Evolutionary conservation across 2,797 vertebrate genomes (phyloP).

Genomic region (Neostethus bicornis): DNA sequence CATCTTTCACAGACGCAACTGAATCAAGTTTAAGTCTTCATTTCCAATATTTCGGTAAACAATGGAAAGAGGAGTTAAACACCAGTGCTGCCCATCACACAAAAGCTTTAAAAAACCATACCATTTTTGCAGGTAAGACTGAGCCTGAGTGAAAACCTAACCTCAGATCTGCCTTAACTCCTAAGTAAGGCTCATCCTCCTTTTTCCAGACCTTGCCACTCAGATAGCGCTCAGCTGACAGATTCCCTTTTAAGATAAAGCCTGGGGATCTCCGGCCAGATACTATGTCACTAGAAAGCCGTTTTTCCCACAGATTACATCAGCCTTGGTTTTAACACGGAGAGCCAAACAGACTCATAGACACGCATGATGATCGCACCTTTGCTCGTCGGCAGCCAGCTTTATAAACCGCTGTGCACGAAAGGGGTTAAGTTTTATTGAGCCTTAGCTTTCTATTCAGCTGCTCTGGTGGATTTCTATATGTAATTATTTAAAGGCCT

Average conservation of each 20-base stretch:
- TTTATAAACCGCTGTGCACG: slow-evolving; percentile 17
- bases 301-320: slow-evolving; percentile 67
- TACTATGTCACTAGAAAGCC: slow-evolving; percentile 61
- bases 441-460: slow-evolving; percentile 45
- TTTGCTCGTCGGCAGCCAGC: slow-evolving; percentile 19
- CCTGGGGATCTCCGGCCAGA: slow-evolving; percentile 59
- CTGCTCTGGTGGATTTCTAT: slow-evolving; percentile 52
- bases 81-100: slow-evolving; percentile 1
- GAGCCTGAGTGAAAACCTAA: slow-evolving; percentile 28
- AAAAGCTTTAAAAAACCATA: slow-evolving; percentile 11
- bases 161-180: slow-evolving; percentile 49
- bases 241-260: slow-evolving; percentile 68
- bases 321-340: slow-evolving; percentile 55
- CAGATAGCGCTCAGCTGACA: slow-evolving; percentile 54
- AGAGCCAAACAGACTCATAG: slow-evolving; percentile 27
- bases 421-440: slow-evolving; percentile 57
- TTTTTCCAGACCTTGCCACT: slow-evolving; percentile 54
- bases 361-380: slow-evolving; percentile 36
- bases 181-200: slow-evolving; percentile 54
- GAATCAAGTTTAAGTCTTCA: slow-evolving; percentile 5
- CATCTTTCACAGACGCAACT: slow-evolving; percentile 5
- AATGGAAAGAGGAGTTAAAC: background rate
- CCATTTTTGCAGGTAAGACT: slow-evolving; percentile 17
- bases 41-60: slow-evolving; percentile 17
- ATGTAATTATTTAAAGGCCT: slow-evolving; percentile 73